Base-by-base conservation (phyloP, 1,140 invertebrate species). In the Drosophila nannoptera region DNA sequence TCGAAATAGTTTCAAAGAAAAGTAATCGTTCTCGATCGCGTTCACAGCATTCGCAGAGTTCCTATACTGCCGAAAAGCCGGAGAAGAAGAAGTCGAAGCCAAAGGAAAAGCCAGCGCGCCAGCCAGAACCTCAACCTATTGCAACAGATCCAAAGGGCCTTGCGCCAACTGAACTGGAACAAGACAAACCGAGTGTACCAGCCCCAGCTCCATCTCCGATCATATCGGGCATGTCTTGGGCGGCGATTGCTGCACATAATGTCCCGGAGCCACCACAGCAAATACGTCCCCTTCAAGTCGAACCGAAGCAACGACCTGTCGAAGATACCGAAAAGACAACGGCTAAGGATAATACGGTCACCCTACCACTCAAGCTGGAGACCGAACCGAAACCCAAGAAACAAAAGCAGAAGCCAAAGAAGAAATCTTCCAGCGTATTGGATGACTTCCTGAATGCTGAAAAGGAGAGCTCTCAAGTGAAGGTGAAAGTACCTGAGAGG, bases 181-280 rank as follows among this genome's bases (percentile, higher is more conserved):
- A 61, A 38, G 11, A 9, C 6, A 11, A 11, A 22, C 22, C 22
- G 9, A 16, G 16, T 5, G 49, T 63, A 43, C 7, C 48, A 12
- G 12, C 29, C 0, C 31, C 4, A 7, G 45, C 35, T 22, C 52
- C 76, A 36, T 32, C 64, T 16, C 62, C 68, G 2, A 35, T 63
- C 32, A 77, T 68, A 4, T 72, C 75, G 12, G 83, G 83, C 4
- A 73, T 89, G 65, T 89, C 87, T 12, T 89, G 87, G 87, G 87
- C 87, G 8, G 87, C 81, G 0, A 87, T 89, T 14, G 71, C 87
- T 40, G 87, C 87, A 11, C 81, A 89, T 40, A 89, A 89, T 68
- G 87, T 89, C 31, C 87, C 87, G n/a, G 70, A 87, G 52, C 87
- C 87, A 1, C 52, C 69, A 16, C 87, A 88, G 36, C 74, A 82